A percentile compares a stretch with the other conserved stretches of the same genome.
phyloP scores from a whole-genome alignment of 1,140 invertebrate species.

The Trichoplusia ni region DNA sequence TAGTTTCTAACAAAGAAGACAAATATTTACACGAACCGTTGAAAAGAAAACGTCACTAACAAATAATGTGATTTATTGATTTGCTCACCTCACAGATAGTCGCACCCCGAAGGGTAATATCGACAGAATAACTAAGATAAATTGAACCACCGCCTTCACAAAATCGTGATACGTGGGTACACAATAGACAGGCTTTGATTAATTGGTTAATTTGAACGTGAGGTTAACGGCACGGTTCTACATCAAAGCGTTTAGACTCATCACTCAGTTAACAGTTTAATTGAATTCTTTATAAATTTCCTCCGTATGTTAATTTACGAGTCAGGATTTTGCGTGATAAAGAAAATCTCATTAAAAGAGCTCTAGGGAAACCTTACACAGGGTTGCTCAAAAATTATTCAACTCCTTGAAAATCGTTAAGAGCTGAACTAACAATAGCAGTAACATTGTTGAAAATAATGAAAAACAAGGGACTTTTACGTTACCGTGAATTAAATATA shows the following conservation, averaged over 20 bases:
- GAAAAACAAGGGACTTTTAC: too few relatives aligned
- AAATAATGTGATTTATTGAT: constrained; percentile 65
- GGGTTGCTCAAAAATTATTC: neutral
- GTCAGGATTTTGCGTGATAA: constrained; percentile 10
- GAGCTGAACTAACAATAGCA: too few relatives aligned
- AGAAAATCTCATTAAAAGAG: constrained; percentile 10
- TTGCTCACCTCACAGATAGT: constrained; percentile 36
- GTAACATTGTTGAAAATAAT: too few relatives aligned
- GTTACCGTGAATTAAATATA: too few relatives aligned
- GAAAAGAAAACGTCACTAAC: constrained; percentile 58
- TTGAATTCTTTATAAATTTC: constrained; percentile 1
- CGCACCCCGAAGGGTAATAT: constrained; percentile 38
- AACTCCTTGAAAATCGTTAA: too few relatives aligned
- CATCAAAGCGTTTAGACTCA: constrained; percentile 3
- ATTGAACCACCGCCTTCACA: constrained; percentile 24
- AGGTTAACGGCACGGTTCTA: constrained; percentile 39
- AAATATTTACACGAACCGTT: constrained; percentile 33
- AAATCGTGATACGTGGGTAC: constrained; percentile 12
- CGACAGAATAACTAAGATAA: constrained; percentile 37
- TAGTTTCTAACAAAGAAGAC: too few relatives aligned
- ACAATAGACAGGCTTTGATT: constrained; percentile 29
- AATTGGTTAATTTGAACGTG: constrained; percentile 38
- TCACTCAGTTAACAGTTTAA: neutral
- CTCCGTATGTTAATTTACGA: neutral
- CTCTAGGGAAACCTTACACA: neutral